Evolutionary conservation across 2,888 invertebrate genomes (phyloP), one percentile per base, ranked within the genome.

Genomic region (Dryocosmus kuriphilus): DNA sequence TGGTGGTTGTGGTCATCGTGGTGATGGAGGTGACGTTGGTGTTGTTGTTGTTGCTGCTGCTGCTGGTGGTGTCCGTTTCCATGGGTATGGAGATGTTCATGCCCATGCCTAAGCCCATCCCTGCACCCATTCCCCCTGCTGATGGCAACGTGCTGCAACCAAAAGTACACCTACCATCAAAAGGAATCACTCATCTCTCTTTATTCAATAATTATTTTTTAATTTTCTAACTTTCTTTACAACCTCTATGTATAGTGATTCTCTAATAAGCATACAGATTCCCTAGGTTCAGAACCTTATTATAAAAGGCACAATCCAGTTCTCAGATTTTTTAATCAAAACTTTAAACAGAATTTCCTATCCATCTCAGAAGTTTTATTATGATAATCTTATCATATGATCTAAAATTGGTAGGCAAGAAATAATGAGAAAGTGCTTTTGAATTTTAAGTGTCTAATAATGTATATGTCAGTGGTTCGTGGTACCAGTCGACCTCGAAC

Each of bases 91-190:
- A 81, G 80, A 82, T 85, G 85, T 78, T 85, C 83, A 82, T 85
- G 85, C 83, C 84, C 81, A 86, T 81, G 79, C 84, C 84, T 80
- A 83, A 82, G 77, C 83, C 84, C 85, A 85, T 86, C 87, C 81
- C 83, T 46, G 41, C 81, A 79, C 67, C 89, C 87, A 85, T 86
- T 88, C 84, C 89, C 90, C 84, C 88, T 88, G 81, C 88, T 85
- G 88, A 90, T 88, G 90, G 88, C 81, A 88, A 89, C 84, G 89
- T 91, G 91, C 92, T 92, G 91, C 88, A 91, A 91, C 90, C 87
- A 88, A 89, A 90, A 89, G 85, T 85, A 84, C 77, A 85, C 2
- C 51, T 46, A 71, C 27, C 46, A 71, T 71, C 71, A 71, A 71
- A 51, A 19, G 30, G n/a, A 71, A 46, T n/a, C 30, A 51, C 16